These are phyloP conservation scores for Osmoderma eremita DNA, from an alignment of 2,888 invertebrate genomes.

Conservation along the genomic window DNA sequence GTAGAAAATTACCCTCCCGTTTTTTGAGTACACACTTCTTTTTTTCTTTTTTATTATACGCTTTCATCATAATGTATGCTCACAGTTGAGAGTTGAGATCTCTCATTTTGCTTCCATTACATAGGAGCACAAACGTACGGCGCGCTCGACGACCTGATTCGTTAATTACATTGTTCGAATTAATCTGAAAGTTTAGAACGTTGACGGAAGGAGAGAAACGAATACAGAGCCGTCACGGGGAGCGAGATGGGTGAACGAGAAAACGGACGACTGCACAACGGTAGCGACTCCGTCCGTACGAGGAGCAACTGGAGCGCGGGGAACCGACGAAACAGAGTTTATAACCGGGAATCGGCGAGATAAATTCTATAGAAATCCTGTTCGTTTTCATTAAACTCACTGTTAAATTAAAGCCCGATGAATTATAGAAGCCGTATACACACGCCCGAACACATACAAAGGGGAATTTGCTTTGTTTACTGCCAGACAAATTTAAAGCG, in stretches of 20 bases:
- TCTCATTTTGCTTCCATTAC: too few relatives aligned
- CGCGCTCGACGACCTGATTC: constrained; percentile 26
- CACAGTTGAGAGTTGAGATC: too few relatives aligned
- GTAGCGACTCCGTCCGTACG: constrained; percentile 2
- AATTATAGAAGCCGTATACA: constrained; percentile 39
- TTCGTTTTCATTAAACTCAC: constrained; percentile 40
- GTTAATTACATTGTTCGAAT: constrained; percentile 36
- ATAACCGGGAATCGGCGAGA: constrained; percentile 37
- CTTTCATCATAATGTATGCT: too few relatives aligned
- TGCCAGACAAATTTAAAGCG: constrained; percentile 56
- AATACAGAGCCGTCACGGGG: not conserved
- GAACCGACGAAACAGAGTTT: constrained; percentile 34
- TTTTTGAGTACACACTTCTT: too few relatives aligned
- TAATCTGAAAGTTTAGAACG: constrained; percentile 33
- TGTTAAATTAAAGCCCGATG: constrained; percentile 39
- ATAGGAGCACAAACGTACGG: constrained; percentile 8
- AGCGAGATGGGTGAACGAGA: not conserved
- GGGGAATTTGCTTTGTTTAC: constrained; percentile 55
- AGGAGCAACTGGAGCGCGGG: not conserved
- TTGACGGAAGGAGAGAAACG: constrained; percentile 5
- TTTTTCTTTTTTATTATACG: too few relatives aligned
- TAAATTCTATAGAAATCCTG: constrained; percentile 43
- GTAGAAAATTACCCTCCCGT: too few relatives aligned
- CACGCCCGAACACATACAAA: constrained; percentile 47
- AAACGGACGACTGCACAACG: not conserved